Evolutionary conservation across 2,888 invertebrate genomes (phyloP).

Genomic region (Latrodectus hesperus): DNA sequence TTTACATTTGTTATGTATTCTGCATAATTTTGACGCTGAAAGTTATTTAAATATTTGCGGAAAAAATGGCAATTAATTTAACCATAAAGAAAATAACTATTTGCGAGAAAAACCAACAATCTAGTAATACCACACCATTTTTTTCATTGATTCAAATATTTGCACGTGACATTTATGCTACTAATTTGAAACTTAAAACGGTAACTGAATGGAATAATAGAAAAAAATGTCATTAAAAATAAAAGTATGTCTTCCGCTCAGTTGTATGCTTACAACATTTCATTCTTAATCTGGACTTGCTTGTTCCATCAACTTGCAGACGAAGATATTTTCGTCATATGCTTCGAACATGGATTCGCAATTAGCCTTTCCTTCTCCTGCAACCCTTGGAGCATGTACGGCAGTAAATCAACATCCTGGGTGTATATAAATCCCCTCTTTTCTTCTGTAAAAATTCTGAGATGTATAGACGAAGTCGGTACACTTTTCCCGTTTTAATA

Average conservation of each 20-base stretch:
- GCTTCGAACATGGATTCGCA: conserved; percentile 51
- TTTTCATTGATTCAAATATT: no score
- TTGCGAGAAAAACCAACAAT: no score
- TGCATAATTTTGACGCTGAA: no score
- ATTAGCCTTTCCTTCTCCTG: conserved; percentile 34
- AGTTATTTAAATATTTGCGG: no score
- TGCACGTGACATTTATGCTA: no score
- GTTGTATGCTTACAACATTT: conserved; percentile 27
- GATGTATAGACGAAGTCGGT: neutral
- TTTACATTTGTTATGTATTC: no score
- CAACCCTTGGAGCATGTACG: conserved; percentile 27
- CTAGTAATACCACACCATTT: no score
- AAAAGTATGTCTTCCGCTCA: neutral
- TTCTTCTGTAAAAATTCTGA: conserved; percentile 24
- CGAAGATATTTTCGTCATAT: conserved; percentile 44
- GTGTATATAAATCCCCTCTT: neutral
- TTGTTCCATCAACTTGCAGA: conserved; percentile 22
- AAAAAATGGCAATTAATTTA: no score
- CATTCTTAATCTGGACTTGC: conserved; percentile 5
- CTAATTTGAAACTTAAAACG: no score
- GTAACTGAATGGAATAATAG: neutral
- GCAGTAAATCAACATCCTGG: conserved; percentile 49
- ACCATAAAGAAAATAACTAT: no score
- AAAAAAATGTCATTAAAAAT: neutral
- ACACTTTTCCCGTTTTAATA: conserved; percentile 41